phyloP scores from a whole-genome alignment of 2,113 vertebrate species.

The Carlito syrichta region DNA sequence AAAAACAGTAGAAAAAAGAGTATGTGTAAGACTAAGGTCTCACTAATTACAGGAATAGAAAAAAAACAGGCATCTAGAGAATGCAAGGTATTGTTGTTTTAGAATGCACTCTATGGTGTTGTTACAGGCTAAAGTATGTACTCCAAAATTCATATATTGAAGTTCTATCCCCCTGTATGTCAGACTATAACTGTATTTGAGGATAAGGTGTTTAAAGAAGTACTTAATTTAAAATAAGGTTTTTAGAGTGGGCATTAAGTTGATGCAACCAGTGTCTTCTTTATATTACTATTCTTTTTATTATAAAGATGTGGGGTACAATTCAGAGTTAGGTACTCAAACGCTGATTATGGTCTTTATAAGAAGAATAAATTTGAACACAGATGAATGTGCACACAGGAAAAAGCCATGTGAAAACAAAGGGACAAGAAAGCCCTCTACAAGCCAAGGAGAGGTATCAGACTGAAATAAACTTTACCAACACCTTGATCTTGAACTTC shows the following conservation, averaged over 20 bases:
- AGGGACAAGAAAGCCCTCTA: neutral
- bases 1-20: neutral
- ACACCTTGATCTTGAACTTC: neutral
- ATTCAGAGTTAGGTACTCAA: too few species aligned
- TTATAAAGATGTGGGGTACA: too few species aligned
- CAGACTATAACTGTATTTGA: neutral
- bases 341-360: too few species aligned
- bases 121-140: neutral
- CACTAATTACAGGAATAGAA: neutral
- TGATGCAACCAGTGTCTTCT: neutral
- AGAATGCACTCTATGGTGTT: neutral
- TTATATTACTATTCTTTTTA: too few species aligned
- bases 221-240: neutral
- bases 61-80: neutral
- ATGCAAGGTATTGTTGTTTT: neutral
- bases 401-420: too few species aligned
- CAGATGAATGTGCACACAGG: too few species aligned
- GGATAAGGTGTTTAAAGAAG: neutral
- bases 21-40: neutral
- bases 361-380: neutral
- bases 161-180: too few species aligned
- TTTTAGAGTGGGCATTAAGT: neutral
- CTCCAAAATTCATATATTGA: too few species aligned
- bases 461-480: too few species aligned
- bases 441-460: neutral